Percentiles rank a stretch among this genome's conserved stretches.
Evolutionary conservation across 1,140 invertebrate species (phyloP).

Genomic region (Zaprionus gabonicus): DNA sequence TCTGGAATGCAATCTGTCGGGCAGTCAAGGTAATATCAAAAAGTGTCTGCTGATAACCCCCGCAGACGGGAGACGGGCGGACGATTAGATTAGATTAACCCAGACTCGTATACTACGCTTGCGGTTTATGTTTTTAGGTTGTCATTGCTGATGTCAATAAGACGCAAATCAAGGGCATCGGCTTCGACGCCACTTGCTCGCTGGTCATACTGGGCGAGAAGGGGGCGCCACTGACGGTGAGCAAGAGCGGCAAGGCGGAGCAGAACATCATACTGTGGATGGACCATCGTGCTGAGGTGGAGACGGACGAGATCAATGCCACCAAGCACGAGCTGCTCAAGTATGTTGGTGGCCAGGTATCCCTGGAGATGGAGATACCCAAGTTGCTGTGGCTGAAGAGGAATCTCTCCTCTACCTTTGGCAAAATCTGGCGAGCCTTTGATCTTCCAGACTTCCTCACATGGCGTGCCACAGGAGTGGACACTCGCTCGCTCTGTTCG

Average conservation of each 20-base stretch:
- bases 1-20: conserved; percentile 89
- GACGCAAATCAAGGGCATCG: conserved; percentile 91
- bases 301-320: conserved; percentile 93
- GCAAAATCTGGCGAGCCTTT: conserved; percentile 91
- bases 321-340: conserved; percentile 91
- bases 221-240: conserved; percentile 90
- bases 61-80: conserved; percentile 5
- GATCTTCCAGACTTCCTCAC: conserved; percentile 97
- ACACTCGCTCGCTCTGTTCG: conserved; percentile 94
- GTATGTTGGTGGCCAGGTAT: conserved; percentile 96
- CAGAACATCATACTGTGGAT: conserved; percentile 98
- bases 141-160: conserved; percentile 86
- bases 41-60: conserved; percentile 42
- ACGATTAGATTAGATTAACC: conserved; percentile 65
- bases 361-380: conserved; percentile 97
- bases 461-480: conserved; percentile 93
- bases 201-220: conserved; percentile 92
- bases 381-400: conserved; percentile 98
- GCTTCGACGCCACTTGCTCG: conserved; percentile 98
- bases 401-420: conserved; percentile 89
- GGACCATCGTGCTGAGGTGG: conserved; percentile 95
- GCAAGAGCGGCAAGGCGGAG: conserved; percentile 88
- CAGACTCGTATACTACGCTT: conserved; percentile 4
- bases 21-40: conserved; percentile 69
- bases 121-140: conserved; percentile 85